A percentile compares a stretch with the other conserved stretches of the same genome.
Evolutionary conservation across 1,140 invertebrate genomes (phyloP).

Genomic region (Pogonomyrmex californicus): DNA sequence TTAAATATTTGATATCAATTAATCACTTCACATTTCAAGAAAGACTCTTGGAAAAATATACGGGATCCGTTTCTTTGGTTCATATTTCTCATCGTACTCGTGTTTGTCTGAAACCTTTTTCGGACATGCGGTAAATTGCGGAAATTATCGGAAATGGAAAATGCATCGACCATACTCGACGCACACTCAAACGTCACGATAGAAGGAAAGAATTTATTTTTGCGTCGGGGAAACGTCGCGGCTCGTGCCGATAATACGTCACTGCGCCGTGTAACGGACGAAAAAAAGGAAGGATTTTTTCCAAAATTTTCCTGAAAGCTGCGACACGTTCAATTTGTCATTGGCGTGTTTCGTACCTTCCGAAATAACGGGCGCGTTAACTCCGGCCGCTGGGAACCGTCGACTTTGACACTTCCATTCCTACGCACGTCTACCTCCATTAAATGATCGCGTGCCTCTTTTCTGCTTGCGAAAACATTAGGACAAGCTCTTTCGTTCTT

Average conservation of each 20-base stretch:
- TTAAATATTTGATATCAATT: background rate
- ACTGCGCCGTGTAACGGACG: background rate
- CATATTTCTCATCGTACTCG: background rate
- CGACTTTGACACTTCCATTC: slow-evolving; percentile 54
- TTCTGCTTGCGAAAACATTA: background rate
- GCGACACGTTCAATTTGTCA: slow-evolving; percentile 51
- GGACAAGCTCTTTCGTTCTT: background rate
- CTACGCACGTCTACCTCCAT: slow-evolving; percentile 7
- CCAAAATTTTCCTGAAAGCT: slow-evolving; percentile 20
- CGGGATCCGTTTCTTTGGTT: background rate
- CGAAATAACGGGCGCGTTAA: slow-evolving; percentile 43
- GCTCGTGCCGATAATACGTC: slow-evolving; percentile 35
- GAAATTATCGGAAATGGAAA: slow-evolving; percentile 14
- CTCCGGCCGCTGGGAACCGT: background rate
- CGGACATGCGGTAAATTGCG: background rate
- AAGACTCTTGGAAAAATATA: background rate
- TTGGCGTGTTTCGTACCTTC: slow-evolving; percentile 12
- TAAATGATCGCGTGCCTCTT: background rate
- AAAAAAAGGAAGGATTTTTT: slow-evolving; percentile 15
- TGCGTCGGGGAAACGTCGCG: background rate
- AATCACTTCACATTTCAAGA: background rate
- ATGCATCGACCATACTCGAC: background rate
- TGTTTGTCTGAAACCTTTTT: background rate
- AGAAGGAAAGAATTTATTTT: slow-evolving; percentile 33
- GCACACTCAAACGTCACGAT: background rate